Percentiles rank a stretch among this genome's conserved stretches.
These are phyloP conservation scores for Athalia rosae DNA, from an alignment of 2,888 invertebrate species.

Conservation along the genomic window DNA sequence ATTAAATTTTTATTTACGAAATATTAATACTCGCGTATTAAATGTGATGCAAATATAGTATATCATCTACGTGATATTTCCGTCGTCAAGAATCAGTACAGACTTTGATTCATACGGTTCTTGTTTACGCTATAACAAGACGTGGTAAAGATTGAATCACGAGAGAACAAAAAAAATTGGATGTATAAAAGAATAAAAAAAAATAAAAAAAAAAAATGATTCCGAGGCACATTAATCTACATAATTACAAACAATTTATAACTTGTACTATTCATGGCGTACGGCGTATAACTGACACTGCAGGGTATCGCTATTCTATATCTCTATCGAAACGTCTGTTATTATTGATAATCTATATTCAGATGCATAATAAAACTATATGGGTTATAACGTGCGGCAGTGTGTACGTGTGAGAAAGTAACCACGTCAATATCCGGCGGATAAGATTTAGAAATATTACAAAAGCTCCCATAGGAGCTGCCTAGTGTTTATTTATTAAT, in stretches of 20 bases:
- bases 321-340: conserved; percentile 59
- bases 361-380: conserved; percentile 59
- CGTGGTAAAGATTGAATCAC: conserved; percentile 30
- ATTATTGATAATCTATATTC: conserved; percentile 73
- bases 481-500: background rate
- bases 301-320: background rate
- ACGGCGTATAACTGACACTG: conserved; percentile 4
- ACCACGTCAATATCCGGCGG: conserved; percentile 10
- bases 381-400: conserved; percentile 47
- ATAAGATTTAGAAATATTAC: conserved; percentile 9
- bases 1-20: too few species aligned
- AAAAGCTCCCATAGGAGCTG: too few species aligned
- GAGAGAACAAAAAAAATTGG: background rate
- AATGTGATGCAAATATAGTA: too few species aligned
- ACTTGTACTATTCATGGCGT: conserved; percentile 32
- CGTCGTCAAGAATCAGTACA: background rate
- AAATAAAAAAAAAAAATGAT: background rate
- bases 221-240: conserved; percentile 64
- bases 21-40: too few species aligned
- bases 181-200: too few species aligned
- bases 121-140: conserved; percentile 34
- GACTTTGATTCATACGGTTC: conserved; percentile 29
- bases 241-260: conserved; percentile 72
- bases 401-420: conserved; percentile 3
- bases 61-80: too few species aligned